These are phyloP conservation scores for Pollenia amentaria DNA, from an alignment of 2,888 invertebrate genomes.

Conservation along the genomic window DNA sequence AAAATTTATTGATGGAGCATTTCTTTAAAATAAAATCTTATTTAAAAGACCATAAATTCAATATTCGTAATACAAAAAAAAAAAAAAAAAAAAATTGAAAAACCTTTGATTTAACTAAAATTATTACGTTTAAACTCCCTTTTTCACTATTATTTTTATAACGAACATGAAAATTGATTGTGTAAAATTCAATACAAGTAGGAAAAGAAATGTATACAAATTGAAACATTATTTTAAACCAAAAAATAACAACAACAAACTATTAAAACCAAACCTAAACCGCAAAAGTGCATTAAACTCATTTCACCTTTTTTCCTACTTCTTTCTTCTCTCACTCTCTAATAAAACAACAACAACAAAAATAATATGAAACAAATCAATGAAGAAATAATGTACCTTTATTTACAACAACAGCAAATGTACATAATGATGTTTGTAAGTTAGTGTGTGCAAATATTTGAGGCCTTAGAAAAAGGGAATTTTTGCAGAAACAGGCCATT, in stretches of 20 bases:
- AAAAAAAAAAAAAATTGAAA: neutral
- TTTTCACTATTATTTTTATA: slow-evolving; percentile 17
- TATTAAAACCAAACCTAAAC: slow-evolving; percentile 70
- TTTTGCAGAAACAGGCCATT: slow-evolving; percentile 8
- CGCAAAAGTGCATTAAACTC: slow-evolving; percentile 74
- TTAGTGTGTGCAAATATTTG: slow-evolving; percentile 34
- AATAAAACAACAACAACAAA: slow-evolving; percentile 25
- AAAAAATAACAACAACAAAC: slow-evolving; percentile 33
- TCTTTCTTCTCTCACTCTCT: slow-evolving; percentile 39
- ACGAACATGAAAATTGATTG: slow-evolving; percentile 47
- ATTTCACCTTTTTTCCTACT: slow-evolving; percentile 68
- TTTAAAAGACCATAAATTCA: neutral
- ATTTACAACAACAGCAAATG: slow-evolving; percentile 7
- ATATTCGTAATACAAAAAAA: neutral
- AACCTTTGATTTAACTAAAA: neutral
- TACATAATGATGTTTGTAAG: neutral
- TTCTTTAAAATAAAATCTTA: neutral
- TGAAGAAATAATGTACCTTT: slow-evolving; percentile 65
- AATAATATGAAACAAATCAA: slow-evolving; percentile 67
- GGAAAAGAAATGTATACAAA: slow-evolving; percentile 64
- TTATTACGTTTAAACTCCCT: slow-evolving; percentile 9
- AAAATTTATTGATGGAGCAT: neutral
- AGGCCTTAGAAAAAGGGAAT: neutral
- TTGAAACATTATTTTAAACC: slow-evolving; percentile 62
- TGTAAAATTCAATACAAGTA: slow-evolving; percentile 58